phyloP scores from a whole-genome alignment of 2,797 vertebrate genomes.

The Pelobates cultripes region DNA sequence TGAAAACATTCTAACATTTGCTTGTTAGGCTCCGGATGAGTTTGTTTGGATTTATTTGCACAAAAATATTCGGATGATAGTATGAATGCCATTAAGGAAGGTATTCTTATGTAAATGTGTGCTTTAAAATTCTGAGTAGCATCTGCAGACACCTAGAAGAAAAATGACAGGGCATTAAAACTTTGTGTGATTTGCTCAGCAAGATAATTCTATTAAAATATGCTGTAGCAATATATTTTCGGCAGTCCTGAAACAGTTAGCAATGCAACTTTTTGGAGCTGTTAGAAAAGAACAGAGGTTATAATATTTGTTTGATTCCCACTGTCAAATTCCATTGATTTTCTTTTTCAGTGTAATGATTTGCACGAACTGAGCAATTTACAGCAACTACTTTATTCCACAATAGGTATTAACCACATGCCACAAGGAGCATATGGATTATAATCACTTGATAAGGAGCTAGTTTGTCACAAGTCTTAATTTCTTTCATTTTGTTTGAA shows the following conservation, averaged over 20 bases:
- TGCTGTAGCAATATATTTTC: conserved; percentile 47
- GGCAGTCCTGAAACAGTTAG: background rate
- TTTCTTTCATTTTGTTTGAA: background rate
- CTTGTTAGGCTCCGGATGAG: conserved; percentile 1
- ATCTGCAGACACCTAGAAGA: conserved; percentile 63
- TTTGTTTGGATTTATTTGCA: conserved; percentile 62
- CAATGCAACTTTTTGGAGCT: conserved; percentile 23
- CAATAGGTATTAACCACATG: no score
- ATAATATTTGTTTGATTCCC: conserved; percentile 37
- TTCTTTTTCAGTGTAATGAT: conserved; percentile 32
- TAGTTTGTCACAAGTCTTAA: background rate
- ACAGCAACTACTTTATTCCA: background rate
- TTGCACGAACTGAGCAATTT: background rate
- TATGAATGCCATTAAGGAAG: conserved; percentile 61
- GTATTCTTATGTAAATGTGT: conserved; percentile 72
- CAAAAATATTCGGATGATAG: conserved; percentile 61
- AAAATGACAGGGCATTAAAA: conserved; percentile 66
- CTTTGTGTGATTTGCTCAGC: conserved; percentile 60
- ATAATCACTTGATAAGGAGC: background rate
- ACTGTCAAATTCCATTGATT: conserved; percentile 29
- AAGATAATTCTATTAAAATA: conserved; percentile 64
- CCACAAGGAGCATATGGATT: no score
- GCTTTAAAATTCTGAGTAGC: conserved; percentile 67
- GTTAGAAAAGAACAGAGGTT: conserved; percentile 24
- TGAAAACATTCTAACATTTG: conserved; percentile 54